These are phyloP conservation scores for Aphelinus certus DNA, from an alignment of 1,140 invertebrate genomes.

Conservation along the genomic window DNA sequence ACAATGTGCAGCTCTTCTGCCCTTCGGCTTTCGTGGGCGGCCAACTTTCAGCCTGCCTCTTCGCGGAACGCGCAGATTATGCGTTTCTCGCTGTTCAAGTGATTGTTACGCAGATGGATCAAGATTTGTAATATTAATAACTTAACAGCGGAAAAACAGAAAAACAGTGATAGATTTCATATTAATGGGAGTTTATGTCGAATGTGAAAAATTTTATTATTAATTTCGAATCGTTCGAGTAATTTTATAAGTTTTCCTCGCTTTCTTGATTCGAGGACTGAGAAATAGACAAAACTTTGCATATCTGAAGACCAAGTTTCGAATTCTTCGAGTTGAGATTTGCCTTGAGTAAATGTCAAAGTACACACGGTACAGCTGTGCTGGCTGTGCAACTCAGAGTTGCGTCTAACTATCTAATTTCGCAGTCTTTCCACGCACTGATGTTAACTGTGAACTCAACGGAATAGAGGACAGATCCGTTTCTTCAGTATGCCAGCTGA, in stretches of 20 bases:
- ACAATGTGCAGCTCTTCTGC: not conserved
- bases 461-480: not conserved
- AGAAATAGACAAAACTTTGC: too few relatives aligned
- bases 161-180: too few relatives aligned
- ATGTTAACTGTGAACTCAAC: not conserved
- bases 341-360: not conserved
- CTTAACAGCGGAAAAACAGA: too few relatives aligned
- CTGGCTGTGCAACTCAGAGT: not conserved
- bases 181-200: too few relatives aligned
- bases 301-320: too few relatives aligned
- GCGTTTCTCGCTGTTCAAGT: not conserved
- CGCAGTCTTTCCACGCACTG: not conserved
- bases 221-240: too few relatives aligned
- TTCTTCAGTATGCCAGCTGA: not conserved
- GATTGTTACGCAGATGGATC: not conserved
- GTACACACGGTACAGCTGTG: not conserved
- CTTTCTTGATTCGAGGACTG: too few relatives aligned
- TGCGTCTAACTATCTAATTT: not conserved
- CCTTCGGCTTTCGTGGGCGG: slow-evolving; percentile 15
- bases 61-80: not conserved
- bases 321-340: too few relatives aligned
- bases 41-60: slow-evolving; percentile 16
- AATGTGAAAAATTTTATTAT: too few relatives aligned
- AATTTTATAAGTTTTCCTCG: too few relatives aligned
- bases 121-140: too few relatives aligned